Evolutionary conservation across 2,888 invertebrate species (phyloP), one percentile per base, ranked within the genome.

Genomic region (Agrochola circellaris): DNA sequence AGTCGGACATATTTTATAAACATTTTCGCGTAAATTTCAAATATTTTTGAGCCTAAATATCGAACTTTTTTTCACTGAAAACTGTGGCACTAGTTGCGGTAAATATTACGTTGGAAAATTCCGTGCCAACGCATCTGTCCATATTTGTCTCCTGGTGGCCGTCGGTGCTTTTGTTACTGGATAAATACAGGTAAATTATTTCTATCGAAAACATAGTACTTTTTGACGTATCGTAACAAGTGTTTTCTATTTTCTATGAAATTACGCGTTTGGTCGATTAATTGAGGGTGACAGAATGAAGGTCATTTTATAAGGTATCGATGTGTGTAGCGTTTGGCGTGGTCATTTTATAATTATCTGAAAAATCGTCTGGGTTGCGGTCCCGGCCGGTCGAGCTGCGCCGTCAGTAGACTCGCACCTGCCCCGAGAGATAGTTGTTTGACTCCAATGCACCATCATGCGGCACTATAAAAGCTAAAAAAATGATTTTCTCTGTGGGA

Each of bases 1-100:
- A 97, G 97, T 97, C 97, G 97, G 97, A 97, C 97, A 97, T 97
- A 97, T 97, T 97, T 97, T 97, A 97, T 97, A 97, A 97, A 97
- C 97, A 97, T 97, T 97, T 97, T 97, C 96, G 96, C 96, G 96
- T 97, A 97, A 97, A 95, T 97, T 97, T 97, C 96, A 97, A 97
- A 97, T 97, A 96, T 96, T 96, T 96, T 95, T 94, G 90, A 92
- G 94, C 92, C 92, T 93, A 94, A 95, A 94, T 95, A 96, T 93
- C 93, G 91, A 95, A 96, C 94, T 95, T 96, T 96, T 92, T 96
- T 96, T 95, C 96, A 95, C 94, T 95, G 93, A 93, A 94, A 92
- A 92, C 93, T 91, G 93, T 93, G 92, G 91, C 91, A 93, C 93
- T 93, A 90, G 92, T 94, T 93, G 89, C 84, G 79, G 93, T 93